phyloP scores from a whole-genome alignment of 2,797 vertebrate genomes.

The Natrix natrix region DNA sequence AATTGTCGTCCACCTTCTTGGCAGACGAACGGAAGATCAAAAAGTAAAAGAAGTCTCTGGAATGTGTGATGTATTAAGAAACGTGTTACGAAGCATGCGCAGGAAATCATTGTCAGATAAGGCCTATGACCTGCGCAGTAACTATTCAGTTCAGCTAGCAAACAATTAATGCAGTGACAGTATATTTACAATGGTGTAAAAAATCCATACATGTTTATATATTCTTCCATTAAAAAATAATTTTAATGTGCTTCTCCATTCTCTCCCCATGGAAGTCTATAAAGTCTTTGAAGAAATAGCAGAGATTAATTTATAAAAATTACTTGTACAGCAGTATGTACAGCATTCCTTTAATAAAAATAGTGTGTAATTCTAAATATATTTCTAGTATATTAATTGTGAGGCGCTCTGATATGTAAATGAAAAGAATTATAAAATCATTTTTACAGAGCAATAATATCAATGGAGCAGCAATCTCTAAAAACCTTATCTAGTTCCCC shows the following conservation, averaged over 20 bases:
- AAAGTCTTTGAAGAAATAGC: neutral
- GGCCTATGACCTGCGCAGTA: no score
- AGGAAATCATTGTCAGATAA: no score
- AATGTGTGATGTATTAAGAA: no score
- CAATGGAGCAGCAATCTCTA: neutral
- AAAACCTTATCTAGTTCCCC: neutral
- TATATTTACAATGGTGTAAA: neutral
- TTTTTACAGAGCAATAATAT: neutral
- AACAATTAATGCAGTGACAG: no score
- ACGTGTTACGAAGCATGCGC: no score
- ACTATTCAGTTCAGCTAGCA: no score
- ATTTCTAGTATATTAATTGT: neutral
- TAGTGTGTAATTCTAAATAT: neutral
- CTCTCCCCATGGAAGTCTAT: neutral
- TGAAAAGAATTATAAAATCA: neutral
- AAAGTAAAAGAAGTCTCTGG: no score
- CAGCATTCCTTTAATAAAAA: neutral
- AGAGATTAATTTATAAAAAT: neutral
- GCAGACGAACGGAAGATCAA: no score
- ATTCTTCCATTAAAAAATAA: neutral
- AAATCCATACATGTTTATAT: neutral
- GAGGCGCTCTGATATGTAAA: neutral
- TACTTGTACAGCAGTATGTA: neutral
- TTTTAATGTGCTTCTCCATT: no score
- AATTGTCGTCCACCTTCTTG: no score